These are phyloP conservation scores for Coenobita brevimanus DNA, from an alignment of 1,140 invertebrate genomes.

Conservation along the genomic window DNA sequence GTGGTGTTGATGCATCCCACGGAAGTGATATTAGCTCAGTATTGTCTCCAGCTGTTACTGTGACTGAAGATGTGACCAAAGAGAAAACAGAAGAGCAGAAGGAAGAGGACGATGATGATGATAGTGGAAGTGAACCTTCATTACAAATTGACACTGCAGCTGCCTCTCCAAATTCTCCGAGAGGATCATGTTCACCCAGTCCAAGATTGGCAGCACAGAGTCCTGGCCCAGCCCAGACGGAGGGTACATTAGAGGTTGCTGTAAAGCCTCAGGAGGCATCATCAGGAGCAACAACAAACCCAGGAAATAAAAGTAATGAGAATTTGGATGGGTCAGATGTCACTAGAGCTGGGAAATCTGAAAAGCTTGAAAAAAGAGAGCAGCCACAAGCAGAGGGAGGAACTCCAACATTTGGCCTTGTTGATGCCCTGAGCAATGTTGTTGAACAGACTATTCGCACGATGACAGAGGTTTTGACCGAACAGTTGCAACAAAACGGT, in stretches of 20 bases:
- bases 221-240: background rate
- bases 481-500: slow-evolving; percentile 34
- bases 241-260: background rate
- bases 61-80: background rate
- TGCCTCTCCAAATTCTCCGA: slow-evolving; percentile 49
- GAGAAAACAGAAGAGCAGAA: slow-evolving; percentile 18
- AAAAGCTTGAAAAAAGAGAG: slow-evolving; percentile 27
- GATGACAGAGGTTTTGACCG: slow-evolving; percentile 52
- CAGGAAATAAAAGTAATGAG: background rate
- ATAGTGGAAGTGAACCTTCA: slow-evolving; percentile 67
- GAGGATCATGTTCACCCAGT: slow-evolving; percentile 46
- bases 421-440: slow-evolving; percentile 58
- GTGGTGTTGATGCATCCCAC: background rate
- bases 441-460: slow-evolving; percentile 49
- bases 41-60: background rate
- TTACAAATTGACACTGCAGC: slow-evolving; percentile 65
- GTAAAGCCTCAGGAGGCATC: background rate
- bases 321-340: background rate
- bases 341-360: background rate
- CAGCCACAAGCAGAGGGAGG: slow-evolving; percentile 11
- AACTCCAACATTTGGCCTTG: slow-evolving; percentile 57
- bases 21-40: background rate
- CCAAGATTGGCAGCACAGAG: background rate
- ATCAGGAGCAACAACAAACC: background rate
- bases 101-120: slow-evolving; percentile 51